These are phyloP conservation scores for Euura saliciscinereae DNA, from an alignment of 1,140 invertebrate genomes.

Conservation along the genomic window DNA sequence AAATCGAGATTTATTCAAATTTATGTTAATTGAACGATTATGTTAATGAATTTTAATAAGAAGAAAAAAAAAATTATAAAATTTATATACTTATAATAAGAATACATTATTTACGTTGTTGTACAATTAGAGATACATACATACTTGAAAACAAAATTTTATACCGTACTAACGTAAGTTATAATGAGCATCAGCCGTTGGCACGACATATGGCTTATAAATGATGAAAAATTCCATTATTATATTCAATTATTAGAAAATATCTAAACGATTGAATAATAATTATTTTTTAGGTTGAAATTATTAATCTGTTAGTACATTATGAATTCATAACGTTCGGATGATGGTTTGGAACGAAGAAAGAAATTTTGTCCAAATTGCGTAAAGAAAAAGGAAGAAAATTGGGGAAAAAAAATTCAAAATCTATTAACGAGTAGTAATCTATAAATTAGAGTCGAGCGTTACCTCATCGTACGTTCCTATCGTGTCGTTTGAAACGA, in stretches of 20 bases:
- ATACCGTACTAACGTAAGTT: neutral
- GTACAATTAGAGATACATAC: no score
- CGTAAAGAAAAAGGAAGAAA: neutral
- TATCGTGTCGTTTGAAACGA: neutral
- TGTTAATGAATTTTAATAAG: neutral
- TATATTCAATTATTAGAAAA: neutral
- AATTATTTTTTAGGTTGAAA: neutral
- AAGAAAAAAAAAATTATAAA: neutral
- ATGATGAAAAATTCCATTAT: neutral
- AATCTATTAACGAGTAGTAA: neutral
- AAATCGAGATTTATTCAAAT: neutral
- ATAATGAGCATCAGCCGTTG: neutral
- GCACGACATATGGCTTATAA: neutral
- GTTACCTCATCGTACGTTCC: neutral
- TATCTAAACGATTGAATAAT: neutral
- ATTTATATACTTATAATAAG: neutral
- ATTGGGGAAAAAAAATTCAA: neutral
- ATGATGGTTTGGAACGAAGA: neutral
- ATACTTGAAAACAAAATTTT: no score
- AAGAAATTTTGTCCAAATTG: neutral
- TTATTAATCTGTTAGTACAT: neutral
- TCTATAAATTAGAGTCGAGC: neutral
- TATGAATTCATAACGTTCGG: neutral
- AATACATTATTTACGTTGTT: neutral
- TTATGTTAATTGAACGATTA: neutral